Base-by-base conservation (phyloP, 2,797 vertebrate species). In the Hafferia zeledoni region DNA sequence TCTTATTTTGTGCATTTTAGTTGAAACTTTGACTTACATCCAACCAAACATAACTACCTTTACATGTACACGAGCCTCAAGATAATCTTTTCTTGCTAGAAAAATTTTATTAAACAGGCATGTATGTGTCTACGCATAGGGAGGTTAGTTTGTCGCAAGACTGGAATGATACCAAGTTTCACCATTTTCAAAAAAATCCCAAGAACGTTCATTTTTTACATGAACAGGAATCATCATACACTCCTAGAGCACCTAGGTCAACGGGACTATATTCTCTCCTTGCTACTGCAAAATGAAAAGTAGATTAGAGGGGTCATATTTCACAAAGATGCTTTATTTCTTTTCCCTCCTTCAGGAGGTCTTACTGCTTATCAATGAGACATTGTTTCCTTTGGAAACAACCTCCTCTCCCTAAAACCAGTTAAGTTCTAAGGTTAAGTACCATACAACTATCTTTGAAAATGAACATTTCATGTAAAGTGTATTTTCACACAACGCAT, bases 71-170 rank as follows among this genome's bases (percentile, higher is more conserved):
- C 3, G 63, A 84, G 11, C 2, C 9, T 22, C 13, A 67, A 31
- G 64, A 35, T 35, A 18, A 47, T 35, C 6, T 59, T 90, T 30
- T 30, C 14, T 30, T n/a, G 13, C 35, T 24, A 55, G 28, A 43
- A n/a, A 70, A 74, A 87, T 65, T 55, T 49, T 33, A 46, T 69
- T 83, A 60, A 64, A 76, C 10, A 68, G 31, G 20, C 12, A 59
- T 0, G 1, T 37, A 46, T 6, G 15, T 44, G 6, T 30, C 28
- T 31, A 52, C 0, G 2, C 7, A 47, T 39, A 47, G 2, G 8
- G 18, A 67, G 19, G 41, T 31, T 27, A 37, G 71, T 30, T 74
- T 68, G 14, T 60, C 46, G 31, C 14, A 71, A 71, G n/a, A 86
- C 5, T 43, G 17, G 22, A 27, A 71, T 13, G 5, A 31, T 25